Conservation (phyloP, 2,797 vertebrate genomes). For the Pachyuromys duprasi region DNA sequence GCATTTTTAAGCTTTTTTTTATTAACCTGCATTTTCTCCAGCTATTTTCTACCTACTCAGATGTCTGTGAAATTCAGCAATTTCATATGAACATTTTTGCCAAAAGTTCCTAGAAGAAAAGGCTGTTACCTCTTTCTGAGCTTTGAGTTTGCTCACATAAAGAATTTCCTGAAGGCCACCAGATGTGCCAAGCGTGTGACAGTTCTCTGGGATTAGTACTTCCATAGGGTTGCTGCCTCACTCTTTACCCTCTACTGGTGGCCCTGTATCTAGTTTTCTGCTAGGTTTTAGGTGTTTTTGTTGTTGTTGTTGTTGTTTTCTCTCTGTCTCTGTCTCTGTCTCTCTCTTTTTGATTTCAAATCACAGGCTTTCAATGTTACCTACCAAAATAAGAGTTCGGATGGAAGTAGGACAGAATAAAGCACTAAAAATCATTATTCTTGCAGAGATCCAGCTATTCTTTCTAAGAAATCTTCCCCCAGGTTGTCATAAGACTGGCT, state of each 20-base stretch:
- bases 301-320: background rate
- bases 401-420: conserved; percentile 17
- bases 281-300: background rate
- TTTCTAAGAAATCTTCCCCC: conserved; percentile 28
- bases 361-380: conserved; percentile 47
- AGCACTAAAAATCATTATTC: conserved; percentile 38
- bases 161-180: conserved; percentile 32
- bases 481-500: background rate
- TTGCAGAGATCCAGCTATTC: conserved; percentile 46
- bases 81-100: conserved; percentile 40
- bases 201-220: background rate
- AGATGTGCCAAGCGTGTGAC: background rate
- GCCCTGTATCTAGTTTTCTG: background rate
- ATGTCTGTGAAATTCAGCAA: conserved; percentile 30
- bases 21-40: conserved; percentile 3
- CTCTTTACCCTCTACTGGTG: conserved; percentile 11
- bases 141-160: conserved; percentile 51
- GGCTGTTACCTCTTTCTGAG: background rate
- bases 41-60: background rate
- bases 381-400: background rate
- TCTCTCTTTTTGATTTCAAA: background rate
- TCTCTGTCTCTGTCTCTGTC: background rate
- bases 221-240: background rate
- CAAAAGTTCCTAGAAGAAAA: background rate
- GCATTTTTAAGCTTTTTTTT: conserved; percentile 42